Conservation (phyloP, 2,113 vertebrate genomes). For the Limanda limanda region DNA sequence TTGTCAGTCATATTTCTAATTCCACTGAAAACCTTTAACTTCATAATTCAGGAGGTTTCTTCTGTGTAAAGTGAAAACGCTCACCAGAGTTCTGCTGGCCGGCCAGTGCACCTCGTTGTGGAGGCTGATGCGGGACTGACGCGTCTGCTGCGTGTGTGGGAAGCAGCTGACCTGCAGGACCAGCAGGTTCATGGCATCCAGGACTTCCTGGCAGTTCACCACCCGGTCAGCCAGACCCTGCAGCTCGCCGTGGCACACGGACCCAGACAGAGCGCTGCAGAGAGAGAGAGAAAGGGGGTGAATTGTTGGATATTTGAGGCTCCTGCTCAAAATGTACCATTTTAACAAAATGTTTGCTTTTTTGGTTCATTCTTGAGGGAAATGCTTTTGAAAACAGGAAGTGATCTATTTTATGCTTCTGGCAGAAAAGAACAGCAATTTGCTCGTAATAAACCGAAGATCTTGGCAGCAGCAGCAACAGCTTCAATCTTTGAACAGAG, state of each 20-base stretch:
- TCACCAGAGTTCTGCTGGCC: conserved; percentile 85
- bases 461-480: neutral
- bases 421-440: conserved; percentile 4
- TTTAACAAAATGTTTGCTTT: too few species aligned
- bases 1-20: neutral
- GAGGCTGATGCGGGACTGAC: conserved; percentile 92
- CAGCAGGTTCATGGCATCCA: conserved; percentile 95
- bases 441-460: neutral
- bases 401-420: conserved; percentile 24
- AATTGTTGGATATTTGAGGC: conserved; percentile 7
- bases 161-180: conserved; percentile 98
- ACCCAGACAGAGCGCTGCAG: conserved; percentile 87
- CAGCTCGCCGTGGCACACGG: conserved; percentile 92
- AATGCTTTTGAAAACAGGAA: conserved; percentile 44
- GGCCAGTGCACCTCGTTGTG: conserved; percentile 97
- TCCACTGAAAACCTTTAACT: neutral
- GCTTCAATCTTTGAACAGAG: neutral
- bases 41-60: too few species aligned
- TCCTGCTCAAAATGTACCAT: too few species aligned
- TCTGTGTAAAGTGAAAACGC: conserved; percentile 30
- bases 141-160: conserved; percentile 94
- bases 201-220: conserved; percentile 96
- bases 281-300: conserved; percentile 1
- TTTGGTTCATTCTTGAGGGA: conserved; percentile 8
- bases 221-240: conserved; percentile 95